A percentile compares a stretch with the other conserved stretches of the same genome.
Evolutionary conservation across 2,888 invertebrate species (phyloP).

Genomic region (Harpalus rubripes): DNA sequence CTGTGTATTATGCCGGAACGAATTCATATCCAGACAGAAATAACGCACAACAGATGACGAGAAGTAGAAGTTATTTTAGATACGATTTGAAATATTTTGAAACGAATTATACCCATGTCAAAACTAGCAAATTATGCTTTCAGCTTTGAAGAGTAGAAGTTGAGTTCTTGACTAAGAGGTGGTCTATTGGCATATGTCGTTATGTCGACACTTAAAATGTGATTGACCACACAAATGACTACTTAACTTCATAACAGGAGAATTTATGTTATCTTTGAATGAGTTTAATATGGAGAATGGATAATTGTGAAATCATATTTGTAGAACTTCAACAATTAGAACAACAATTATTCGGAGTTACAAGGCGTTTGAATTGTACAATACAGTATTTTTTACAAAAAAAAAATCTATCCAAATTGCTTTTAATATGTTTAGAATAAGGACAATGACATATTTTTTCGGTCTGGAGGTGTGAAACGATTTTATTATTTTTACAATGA

Average conservation of each 20-base stretch:
- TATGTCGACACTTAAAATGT: slow-evolving; percentile 24
- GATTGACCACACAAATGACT: slow-evolving; percentile 36
- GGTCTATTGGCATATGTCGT: slow-evolving; percentile 41
- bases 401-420: too few species aligned
- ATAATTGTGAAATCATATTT: too few species aligned
- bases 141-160: slow-evolving; percentile 8
- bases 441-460: too few species aligned
- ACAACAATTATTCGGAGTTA: too few species aligned
- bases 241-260: slow-evolving; percentile 7
- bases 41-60: slow-evolving; percentile 35
- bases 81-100: slow-evolving; percentile 27
- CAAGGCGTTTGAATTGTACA: too few species aligned
- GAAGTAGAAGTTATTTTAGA: background rate
- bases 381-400: too few species aligned
- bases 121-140: slow-evolving; percentile 34
- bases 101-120: slow-evolving; percentile 10
- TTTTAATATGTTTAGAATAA: too few species aligned
- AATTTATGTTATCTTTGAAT: slow-evolving; percentile 3
- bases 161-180: background rate
- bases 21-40: slow-evolving; percentile 69
- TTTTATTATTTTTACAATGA: too few species aligned
- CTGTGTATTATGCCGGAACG: slow-evolving; percentile 68
- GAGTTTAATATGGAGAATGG: background rate
- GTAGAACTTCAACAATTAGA: too few species aligned
- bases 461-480: too few species aligned